Evolutionary conservation across 92 coral and sea anemone genomes (phyloP), one percentile per base, ranked within the genome.

Genomic region (Actinernus sp.): DNA sequence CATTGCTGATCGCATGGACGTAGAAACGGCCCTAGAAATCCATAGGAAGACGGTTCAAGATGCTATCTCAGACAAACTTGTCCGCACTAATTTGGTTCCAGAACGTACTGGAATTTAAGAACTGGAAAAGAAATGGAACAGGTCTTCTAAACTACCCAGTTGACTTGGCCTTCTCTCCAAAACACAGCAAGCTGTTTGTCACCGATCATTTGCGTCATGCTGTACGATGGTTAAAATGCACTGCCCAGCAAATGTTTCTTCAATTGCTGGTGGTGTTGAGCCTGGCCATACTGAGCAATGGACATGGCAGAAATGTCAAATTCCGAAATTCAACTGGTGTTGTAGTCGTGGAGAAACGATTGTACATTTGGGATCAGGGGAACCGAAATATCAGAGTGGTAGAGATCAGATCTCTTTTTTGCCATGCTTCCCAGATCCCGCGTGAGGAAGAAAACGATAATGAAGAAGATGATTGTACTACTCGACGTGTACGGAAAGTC

Each of bases 361-460:
- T 73, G 26, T 79, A 55, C 65, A 54, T 80, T 63, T 80, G 82
- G 22, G 87, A 72, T 18, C 81, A 72, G 51, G 86, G 66, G 19
- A 63, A 81, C 31, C 41, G 67, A 20, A 58, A 47, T 47, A 16
- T 79, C 22, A 79, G 81, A 60, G 73, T 61, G 31, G 64, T 79
- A 45, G 61, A 71, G 24, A 6, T 68, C 16, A 11, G 43, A 40
- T 18, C 54, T 10, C 79, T 76, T 54, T 77, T 77, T 70, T 58
- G 79, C 21, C 84, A 77, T 2, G 26, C 74, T 3, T 77, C 84
- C 37, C 61, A 34, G 79, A 68, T 77, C 36, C 26, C 29, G 3
- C 60, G 56, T 19, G 68, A 26, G 1, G 32, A 31, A 28, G 65
- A 76, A 52, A 66, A 67, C 62, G 47, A 60, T 50, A 22, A 72